Conservation (phyloP, 2,113 vertebrate genomes). For the Gavia stellata region DNA sequence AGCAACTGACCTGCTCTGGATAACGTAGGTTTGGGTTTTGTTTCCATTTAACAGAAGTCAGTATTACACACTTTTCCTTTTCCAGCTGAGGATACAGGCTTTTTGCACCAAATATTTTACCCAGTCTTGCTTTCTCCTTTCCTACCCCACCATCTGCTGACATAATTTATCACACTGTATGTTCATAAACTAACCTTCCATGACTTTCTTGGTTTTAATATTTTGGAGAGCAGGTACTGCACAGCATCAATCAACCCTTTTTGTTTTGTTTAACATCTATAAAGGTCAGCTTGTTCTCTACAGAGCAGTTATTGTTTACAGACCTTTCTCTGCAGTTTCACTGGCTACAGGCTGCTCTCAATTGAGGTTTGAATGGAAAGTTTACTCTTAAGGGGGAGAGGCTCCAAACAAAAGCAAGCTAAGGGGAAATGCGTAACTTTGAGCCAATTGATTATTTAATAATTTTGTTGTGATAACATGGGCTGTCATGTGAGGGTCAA, state of each 20-base stretch:
- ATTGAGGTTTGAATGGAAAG: constrained; percentile 1
- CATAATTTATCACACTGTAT: neutral
- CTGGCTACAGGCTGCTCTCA: constrained; percentile 2
- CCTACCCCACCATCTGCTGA: neutral
- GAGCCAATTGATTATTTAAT: neutral
- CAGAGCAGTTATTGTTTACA: constrained; percentile 55
- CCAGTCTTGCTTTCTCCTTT: neutral
- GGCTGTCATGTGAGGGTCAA: neutral
- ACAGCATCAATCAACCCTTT: constrained; percentile 45
- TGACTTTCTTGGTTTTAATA: constrained; percentile 17
- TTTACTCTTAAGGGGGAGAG: neutral
- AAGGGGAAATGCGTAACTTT: neutral
- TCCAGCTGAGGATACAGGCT: neutral
- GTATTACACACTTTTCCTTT: neutral
- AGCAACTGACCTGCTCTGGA: neutral
- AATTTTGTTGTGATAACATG: neutral
- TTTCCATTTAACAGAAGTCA: neutral
- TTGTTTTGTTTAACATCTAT: constrained; percentile 42
- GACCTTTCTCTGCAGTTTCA: constrained; percentile 38
- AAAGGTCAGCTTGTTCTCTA: constrained; percentile 57
- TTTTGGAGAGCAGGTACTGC: neutral
- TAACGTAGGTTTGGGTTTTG: neutral
- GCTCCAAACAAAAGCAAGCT: neutral
- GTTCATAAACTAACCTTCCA: constrained; percentile 23
- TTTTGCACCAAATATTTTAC: neutral